Evolutionary conservation across 2,797 vertebrate genomes (phyloP).

Genomic region (Silurus aristotelis): DNA sequence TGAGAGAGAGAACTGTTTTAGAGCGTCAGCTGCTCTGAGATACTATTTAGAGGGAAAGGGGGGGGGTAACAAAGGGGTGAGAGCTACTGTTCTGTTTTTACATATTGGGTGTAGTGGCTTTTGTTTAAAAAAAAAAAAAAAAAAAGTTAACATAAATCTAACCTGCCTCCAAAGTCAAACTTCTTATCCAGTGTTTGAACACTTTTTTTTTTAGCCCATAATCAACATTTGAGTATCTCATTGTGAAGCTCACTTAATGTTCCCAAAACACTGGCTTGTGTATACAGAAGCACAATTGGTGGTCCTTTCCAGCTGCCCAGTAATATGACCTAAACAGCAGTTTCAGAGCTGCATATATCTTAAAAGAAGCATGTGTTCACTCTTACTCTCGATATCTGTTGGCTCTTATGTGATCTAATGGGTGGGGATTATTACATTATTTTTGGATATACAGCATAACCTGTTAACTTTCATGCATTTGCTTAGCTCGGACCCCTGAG

Average conservation of each 20-base stretch:
- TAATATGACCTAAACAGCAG: conserved; percentile 7
- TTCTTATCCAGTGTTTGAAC: neutral
- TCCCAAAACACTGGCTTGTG: neutral
- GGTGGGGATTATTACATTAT: neutral
- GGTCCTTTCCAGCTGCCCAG: neutral
- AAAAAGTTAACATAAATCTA: neutral
- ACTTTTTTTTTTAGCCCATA: neutral
- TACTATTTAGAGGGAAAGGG: conserved; percentile 1
- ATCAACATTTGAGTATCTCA: neutral
- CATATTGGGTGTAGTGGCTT: neutral
- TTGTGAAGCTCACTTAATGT: too few relatives aligned
- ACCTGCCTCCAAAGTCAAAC: neutral
- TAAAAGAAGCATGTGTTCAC: neutral
- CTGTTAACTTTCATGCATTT: neutral
- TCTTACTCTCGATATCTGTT: neutral
- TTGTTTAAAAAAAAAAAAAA: neutral
- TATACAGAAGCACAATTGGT: neutral
- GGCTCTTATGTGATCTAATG: neutral
- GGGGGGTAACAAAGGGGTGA: neutral
- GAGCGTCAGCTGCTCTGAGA: conserved; percentile 15
- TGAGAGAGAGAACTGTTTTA: conserved; percentile 23
- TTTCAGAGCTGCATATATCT: neutral
- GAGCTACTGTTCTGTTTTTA: conserved; percentile 5
- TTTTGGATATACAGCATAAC: neutral
- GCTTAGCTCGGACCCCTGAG: neutral